Evolutionary conservation across 1,140 invertebrate genomes (phyloP).

Genomic region (Philopotamus ludificatus): DNA sequence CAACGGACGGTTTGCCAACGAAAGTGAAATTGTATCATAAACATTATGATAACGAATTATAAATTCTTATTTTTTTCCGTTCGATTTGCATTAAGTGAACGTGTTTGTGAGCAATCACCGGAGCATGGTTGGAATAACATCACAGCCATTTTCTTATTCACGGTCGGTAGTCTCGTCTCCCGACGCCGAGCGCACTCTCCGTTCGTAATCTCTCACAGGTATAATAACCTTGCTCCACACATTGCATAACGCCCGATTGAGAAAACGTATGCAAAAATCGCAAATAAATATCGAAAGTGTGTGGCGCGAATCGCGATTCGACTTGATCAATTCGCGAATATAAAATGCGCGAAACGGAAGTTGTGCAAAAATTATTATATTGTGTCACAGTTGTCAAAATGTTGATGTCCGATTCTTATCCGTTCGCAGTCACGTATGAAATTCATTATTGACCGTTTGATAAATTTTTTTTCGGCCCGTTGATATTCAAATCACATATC

Average conservation of each 20-base stretch:
- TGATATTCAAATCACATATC: too few relatives aligned
- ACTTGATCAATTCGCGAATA: too few relatives aligned
- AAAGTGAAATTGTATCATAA: background rate
- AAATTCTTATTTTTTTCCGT: constrained; percentile 1
- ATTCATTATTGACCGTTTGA: too few relatives aligned
- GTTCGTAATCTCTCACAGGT: too few relatives aligned
- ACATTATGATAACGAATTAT: background rate
- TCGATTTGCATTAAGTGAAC: constrained; percentile 3
- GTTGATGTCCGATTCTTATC: too few relatives aligned
- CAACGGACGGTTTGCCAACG: background rate
- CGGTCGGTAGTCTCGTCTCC: constrained; percentile 7
- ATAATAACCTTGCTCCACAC: background rate
- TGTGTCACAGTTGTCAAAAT: too few relatives aligned
- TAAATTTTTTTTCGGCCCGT: too few relatives aligned
- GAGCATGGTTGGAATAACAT: constrained; percentile 4
- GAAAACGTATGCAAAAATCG: background rate
- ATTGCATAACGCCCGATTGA: background rate
- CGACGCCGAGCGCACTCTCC: background rate
- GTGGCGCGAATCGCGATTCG: too few relatives aligned
- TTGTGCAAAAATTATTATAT: too few relatives aligned
- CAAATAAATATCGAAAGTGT: background rate
- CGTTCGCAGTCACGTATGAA: too few relatives aligned
- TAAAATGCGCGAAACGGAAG: too few relatives aligned
- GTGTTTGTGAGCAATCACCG: background rate
- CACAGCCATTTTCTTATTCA: constrained; percentile 3